Percentiles rank a stretch among this genome's conserved stretches.
These are phyloP conservation scores for Stenurella melanura DNA, from an alignment of 2,888 invertebrate genomes.

Conservation along the genomic window DNA sequence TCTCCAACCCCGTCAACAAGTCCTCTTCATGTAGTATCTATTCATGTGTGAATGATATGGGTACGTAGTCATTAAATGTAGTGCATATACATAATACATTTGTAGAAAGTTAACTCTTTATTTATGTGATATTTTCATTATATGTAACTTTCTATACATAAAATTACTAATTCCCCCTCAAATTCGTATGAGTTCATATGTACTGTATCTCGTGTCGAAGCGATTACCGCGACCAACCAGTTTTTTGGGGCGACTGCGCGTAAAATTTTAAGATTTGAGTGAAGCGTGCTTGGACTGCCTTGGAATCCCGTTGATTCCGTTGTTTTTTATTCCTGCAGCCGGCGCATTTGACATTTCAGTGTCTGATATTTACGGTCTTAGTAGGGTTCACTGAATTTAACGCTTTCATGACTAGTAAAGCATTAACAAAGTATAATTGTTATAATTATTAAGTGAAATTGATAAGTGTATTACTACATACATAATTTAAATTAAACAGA, in stretches of 20 bases:
- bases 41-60: no score
- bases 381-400: conserved; percentile 20
- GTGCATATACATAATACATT: no score
- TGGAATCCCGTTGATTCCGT: conserved; percentile 32
- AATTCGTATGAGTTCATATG: not conserved
- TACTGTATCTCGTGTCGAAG: not conserved
- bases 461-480: conserved; percentile 21
- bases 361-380: conserved; percentile 25
- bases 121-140: not conserved
- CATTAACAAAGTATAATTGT: conserved; percentile 9
- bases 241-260: conserved; percentile 30
- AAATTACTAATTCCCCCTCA: not conserved
- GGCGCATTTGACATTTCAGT: conserved; percentile 35
- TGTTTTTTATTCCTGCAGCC: conserved; percentile 36
- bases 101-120: no score
- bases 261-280: conserved; percentile 7
- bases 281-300: conserved; percentile 30
- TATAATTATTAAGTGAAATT: conserved; percentile 37
- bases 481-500: not conserved
- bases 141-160: not conserved
- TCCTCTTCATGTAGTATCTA: no score
- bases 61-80: no score
- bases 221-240: conserved; percentile 4
- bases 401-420: conserved; percentile 35
- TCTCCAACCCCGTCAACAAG: no score